phyloP scores from a whole-genome alignment of 2,113 vertebrate genomes.

The Corydoras sp. region DNA sequence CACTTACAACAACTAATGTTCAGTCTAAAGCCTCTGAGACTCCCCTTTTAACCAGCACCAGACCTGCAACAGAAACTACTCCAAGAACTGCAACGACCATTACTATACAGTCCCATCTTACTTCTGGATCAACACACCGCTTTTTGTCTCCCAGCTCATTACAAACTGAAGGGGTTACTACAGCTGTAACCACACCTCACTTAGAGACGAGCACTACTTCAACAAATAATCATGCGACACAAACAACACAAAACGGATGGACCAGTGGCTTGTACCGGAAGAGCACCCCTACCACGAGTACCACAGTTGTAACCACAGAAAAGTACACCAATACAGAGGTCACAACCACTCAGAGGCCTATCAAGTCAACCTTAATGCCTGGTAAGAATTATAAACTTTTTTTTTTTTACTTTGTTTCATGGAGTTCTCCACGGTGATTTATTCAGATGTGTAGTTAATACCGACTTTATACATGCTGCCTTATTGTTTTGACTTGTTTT shows the following conservation, averaged over 20 bases:
- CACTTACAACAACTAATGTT: conserved; percentile 35
- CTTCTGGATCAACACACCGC: conserved; percentile 17
- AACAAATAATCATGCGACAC: conserved; percentile 39
- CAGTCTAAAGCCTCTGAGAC: conserved; percentile 32
- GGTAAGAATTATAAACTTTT: conserved; percentile 7
- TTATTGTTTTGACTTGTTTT: no score
- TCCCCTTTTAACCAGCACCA: conserved; percentile 25
- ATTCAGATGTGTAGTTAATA: no score
- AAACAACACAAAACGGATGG: conserved; percentile 24
- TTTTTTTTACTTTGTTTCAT: not conserved
- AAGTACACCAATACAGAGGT: conserved; percentile 27
- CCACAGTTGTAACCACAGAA: conserved; percentile 44
- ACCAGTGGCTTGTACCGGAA: conserved; percentile 41
- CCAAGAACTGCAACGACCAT: conserved; percentile 28
- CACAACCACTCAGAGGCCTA: conserved; percentile 38
- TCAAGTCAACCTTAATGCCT: conserved; percentile 21
- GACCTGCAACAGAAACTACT: conserved; percentile 35
- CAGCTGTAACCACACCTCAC: conserved; percentile 42
- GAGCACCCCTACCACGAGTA: conserved; percentile 39
- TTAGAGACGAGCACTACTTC: conserved; percentile 49
- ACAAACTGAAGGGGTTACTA: conserved; percentile 24
- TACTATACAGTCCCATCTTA: conserved; percentile 14
- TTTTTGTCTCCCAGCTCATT: conserved; percentile 38
- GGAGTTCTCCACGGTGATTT: not conserved
- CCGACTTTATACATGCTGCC: no score